Evolutionary conservation across 2,113 vertebrate genomes (phyloP).

Genomic region (Mormyrus lacerda): DNA sequence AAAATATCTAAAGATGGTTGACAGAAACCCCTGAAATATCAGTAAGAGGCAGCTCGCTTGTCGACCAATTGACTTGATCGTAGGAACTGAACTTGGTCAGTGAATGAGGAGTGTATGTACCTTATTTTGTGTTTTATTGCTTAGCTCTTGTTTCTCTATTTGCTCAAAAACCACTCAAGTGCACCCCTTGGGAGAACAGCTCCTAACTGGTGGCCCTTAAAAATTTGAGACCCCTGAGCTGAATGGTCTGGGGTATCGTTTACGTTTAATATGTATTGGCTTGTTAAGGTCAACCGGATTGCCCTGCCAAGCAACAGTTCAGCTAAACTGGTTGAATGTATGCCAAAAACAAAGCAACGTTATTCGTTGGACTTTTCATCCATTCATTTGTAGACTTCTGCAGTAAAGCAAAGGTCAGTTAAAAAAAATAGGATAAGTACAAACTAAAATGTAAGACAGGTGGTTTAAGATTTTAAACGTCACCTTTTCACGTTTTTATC

Average conservation of each 20-base stretch:
- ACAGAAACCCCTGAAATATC: no score
- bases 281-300: not conserved
- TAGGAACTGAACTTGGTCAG: no score
- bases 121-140: no score
- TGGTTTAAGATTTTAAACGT: not conserved
- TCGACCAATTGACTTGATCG: no score
- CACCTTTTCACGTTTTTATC: not conserved
- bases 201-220: not conserved
- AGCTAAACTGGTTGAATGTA: not conserved
- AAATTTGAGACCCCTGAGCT: not conserved
- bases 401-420: not conserved
- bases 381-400: not conserved
- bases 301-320: not conserved
- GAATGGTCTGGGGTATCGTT: not conserved
- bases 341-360: not conserved
- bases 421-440: not conserved
- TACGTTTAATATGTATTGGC: not conserved
- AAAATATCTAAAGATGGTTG: no score
- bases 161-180: not conserved
- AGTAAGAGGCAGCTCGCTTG: no score
- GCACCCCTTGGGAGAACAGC: not conserved
- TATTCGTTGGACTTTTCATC: not conserved
- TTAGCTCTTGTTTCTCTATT: not conserved
- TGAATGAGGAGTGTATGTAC: no score
- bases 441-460: not conserved